A percentile compares a stretch with the other conserved stretches of the same genome.
Evolutionary conservation across 2,797 vertebrate genomes (phyloP).

Genomic region (Agapornis canus): DNA sequence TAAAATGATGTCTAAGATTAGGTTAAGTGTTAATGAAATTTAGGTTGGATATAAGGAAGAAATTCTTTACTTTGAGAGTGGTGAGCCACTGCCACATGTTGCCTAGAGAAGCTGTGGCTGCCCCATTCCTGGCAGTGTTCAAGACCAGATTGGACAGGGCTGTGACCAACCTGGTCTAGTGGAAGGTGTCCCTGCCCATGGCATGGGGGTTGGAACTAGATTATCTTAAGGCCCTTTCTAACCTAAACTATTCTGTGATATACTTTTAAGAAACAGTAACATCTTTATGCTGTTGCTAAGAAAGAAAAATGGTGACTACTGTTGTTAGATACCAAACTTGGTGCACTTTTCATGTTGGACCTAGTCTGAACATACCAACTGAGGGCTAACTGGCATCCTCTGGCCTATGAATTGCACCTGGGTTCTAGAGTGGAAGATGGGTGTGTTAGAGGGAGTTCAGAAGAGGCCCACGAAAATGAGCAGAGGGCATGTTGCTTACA

Average conservation of each 20-base stretch:
- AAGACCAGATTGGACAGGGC: not conserved
- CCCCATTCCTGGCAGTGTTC: not conserved
- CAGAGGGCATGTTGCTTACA: accelerated
- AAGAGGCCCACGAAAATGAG: accelerated
- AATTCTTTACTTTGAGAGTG: not conserved
- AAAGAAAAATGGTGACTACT: accelerated
- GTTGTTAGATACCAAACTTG: accelerated
- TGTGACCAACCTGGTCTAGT: not conserved
- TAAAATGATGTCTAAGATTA: not conserved
- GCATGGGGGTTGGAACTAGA: not conserved
- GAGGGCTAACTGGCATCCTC: accelerated
- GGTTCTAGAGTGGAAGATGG: not conserved
- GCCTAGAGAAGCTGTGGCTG: not conserved
- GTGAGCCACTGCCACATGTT: not conserved
- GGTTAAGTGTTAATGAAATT: not conserved
- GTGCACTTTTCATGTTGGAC: accelerated
- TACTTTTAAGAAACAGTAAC: accelerated
- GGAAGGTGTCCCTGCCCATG: not conserved
- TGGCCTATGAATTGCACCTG: accelerated
- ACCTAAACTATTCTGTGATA: not conserved
- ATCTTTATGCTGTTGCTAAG: not conserved
- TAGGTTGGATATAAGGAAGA: accelerated
- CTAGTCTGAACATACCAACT: accelerated
- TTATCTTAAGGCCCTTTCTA: not conserved
- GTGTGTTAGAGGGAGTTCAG: not conserved